Percentiles rank a stretch among this genome's conserved stretches.
Evolutionary conservation across 2,797 vertebrate genomes (phyloP).

Genomic region (Acrocephalus scirpaceus): DNA sequence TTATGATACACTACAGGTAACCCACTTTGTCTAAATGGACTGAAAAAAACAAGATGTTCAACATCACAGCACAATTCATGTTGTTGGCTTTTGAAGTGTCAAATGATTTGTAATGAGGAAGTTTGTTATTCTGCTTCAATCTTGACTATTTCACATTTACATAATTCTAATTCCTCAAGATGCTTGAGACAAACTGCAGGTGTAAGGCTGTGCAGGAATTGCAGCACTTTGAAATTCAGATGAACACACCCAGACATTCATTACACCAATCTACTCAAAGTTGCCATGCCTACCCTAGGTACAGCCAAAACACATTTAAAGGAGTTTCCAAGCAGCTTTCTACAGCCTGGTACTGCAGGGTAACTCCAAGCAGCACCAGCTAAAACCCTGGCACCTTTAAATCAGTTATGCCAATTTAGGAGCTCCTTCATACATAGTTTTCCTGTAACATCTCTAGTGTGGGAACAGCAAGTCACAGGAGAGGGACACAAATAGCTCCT

Average conservation of each 20-base stretch:
- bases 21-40: neutral
- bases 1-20: neutral
- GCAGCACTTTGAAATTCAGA: slow-evolving; percentile 52
- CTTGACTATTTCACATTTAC: slow-evolving; percentile 18
- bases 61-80: neutral
- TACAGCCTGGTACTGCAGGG: neutral
- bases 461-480: neutral
- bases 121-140: neutral
- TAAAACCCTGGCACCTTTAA: neutral
- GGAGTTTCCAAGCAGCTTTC: neutral
- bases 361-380: neutral
- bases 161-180: slow-evolving; percentile 50
- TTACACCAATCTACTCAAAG: neutral
- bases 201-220: neutral
- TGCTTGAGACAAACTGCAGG: slow-evolving; percentile 30
- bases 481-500: neutral
- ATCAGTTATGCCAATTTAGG: neutral
- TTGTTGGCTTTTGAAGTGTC: slow-evolving; percentile 11
- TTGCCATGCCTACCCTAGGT: neutral
- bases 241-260: slow-evolving; percentile 39
- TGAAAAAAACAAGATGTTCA: neutral
- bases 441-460: neutral
- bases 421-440: neutral
- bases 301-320: neutral
- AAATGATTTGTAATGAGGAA: slow-evolving; percentile 10